These are phyloP conservation scores for Ectemnius continuus DNA, from an alignment of 2,888 invertebrate genomes.

Conservation along the genomic window DNA sequence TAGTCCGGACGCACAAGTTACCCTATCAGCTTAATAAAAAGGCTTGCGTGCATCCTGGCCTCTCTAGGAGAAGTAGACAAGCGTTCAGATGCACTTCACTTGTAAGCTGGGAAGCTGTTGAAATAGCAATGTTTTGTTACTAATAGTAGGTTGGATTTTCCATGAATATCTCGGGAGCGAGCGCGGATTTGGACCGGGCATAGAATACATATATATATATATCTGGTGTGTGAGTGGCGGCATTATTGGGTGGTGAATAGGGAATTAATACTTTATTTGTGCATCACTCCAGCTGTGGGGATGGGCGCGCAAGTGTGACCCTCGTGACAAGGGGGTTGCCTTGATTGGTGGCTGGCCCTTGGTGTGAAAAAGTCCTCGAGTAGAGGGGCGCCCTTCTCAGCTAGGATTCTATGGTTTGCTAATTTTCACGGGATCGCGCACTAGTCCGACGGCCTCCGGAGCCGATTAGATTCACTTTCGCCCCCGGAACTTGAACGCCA, in stretches of 20 bases:
- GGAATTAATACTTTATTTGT: constrained; percentile 76
- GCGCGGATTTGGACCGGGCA: too few relatives aligned
- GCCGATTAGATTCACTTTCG: constrained; percentile 67
- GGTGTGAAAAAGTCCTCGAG: constrained; percentile 42
- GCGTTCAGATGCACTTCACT: too few relatives aligned
- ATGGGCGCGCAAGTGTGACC: constrained; percentile 72
- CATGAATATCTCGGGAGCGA: too few relatives aligned
- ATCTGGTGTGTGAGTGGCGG: constrained; percentile 5
- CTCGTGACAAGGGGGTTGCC: constrained; percentile 57
- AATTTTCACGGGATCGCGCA: constrained; percentile 71
- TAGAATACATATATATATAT: too few relatives aligned
- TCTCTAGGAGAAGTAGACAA: too few relatives aligned
- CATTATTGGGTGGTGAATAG: constrained; percentile 63
- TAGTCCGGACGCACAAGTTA: constrained; percentile 21
- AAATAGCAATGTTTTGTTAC: too few relatives aligned
- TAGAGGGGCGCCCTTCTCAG: constrained; percentile 44
- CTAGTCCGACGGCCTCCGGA: constrained; percentile 64
- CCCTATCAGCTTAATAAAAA: too few relatives aligned
- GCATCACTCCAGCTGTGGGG: constrained; percentile 76
- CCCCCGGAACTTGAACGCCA: too few relatives aligned
- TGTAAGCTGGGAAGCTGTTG: too few relatives aligned
- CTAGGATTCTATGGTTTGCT: constrained; percentile 70
- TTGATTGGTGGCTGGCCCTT: constrained; percentile 55
- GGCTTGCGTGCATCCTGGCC: too few relatives aligned
- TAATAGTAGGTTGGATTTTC: too few relatives aligned